Evolutionary conservation across 2,797 vertebrate species (phyloP).

Genomic region (Catostomus latipinnis): DNA sequence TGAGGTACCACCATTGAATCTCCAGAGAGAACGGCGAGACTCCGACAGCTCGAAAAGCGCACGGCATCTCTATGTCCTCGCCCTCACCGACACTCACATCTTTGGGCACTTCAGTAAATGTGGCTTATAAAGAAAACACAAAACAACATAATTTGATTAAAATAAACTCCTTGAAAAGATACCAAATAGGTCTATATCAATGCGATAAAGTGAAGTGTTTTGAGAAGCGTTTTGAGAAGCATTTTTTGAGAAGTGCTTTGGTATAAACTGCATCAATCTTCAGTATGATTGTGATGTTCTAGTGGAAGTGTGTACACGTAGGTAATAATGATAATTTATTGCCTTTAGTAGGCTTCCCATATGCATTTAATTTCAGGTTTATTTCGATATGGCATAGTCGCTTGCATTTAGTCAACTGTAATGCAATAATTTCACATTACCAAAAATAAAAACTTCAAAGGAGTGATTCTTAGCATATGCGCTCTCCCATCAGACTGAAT

Average conservation of each 20-base stretch:
- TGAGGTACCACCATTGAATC: conserved; percentile 98
- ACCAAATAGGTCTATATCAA: background rate
- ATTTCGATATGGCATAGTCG: too few relatives aligned
- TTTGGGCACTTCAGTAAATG: conserved; percentile 93
- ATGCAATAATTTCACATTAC: background rate
- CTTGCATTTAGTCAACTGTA: background rate
- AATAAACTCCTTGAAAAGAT: background rate
- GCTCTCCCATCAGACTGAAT: background rate
- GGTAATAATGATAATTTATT: background rate
- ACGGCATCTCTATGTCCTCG: conserved; percentile 95
- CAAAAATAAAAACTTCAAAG: too few relatives aligned
- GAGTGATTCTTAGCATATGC: background rate
- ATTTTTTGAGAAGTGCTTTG: background rate
- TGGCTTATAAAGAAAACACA: conserved; percentile 74
- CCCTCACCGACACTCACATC: conserved; percentile 93
- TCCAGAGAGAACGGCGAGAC: conserved; percentile 89
- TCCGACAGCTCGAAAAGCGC: conserved; percentile 89
- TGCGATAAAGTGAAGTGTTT: background rate
- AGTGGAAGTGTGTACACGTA: background rate
- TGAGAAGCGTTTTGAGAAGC: background rate
- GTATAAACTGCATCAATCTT: background rate
- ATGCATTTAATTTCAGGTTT: background rate
- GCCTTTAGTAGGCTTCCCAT: background rate
- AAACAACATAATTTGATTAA: conserved; percentile 47
- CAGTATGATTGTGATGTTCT: background rate